Percentiles rank a stretch among this genome's conserved stretches.
These are phyloP conservation scores for Drosophila cracens DNA, from an alignment of 2,888 invertebrate species.

Conservation along the genomic window DNA sequence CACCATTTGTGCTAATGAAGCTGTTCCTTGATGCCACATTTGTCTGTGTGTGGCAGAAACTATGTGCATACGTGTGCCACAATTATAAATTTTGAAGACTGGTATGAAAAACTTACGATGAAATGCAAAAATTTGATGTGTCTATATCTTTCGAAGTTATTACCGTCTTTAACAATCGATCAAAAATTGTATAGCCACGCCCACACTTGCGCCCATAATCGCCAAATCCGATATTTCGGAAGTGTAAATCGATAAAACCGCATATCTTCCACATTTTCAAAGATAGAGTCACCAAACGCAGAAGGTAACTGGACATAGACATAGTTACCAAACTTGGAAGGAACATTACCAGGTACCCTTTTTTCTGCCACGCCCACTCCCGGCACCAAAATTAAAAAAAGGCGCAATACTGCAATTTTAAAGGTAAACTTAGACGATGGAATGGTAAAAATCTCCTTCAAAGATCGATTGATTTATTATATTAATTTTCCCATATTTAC, in stretches of 20 bases:
- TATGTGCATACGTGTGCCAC: slow-evolving; percentile 12
- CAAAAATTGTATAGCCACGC: too few relatives aligned
- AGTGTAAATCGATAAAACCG: too few relatives aligned
- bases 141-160: too few relatives aligned
- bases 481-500: neutral
- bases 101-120: neutral
- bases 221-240: too few relatives aligned
- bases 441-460: neutral
- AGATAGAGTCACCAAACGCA: too few relatives aligned
- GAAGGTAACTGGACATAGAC: too few relatives aligned
- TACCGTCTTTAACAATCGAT: too few relatives aligned
- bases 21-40: slow-evolving; percentile 48
- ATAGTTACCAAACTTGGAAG: too few relatives aligned
- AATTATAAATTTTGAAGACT: slow-evolving; percentile 10
- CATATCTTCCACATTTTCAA: too few relatives aligned
- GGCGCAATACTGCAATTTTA: neutral
- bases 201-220: too few relatives aligned
- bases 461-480: neutral
- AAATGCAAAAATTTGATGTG: neutral
- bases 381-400: neutral
- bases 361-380: neutral
- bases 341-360: too few relatives aligned
- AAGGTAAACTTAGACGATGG: neutral
- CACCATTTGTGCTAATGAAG: slow-evolving; percentile 66
- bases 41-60: neutral